Evolutionary conservation across 2,888 invertebrate species (phyloP).

Genomic region (Aplocera efformata): DNA sequence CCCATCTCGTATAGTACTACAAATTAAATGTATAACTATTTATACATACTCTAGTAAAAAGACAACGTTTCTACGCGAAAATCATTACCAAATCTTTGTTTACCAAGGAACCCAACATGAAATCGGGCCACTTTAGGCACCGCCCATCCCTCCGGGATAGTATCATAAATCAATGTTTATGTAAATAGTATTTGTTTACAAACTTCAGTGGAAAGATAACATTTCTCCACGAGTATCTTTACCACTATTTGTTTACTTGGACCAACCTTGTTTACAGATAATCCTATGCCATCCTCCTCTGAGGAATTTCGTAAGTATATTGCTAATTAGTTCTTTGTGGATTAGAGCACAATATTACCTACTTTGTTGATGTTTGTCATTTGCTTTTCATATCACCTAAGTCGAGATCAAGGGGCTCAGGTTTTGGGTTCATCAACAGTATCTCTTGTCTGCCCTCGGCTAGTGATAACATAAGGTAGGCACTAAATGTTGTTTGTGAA

Average conservation of each 20-base stretch:
- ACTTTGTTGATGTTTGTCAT: constrained; percentile 7
- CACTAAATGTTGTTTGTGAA: no score
- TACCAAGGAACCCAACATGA: no score
- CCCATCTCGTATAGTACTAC: no score
- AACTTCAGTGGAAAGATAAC: no score
- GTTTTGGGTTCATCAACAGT: constrained; percentile 29
- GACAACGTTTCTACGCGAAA: no score
- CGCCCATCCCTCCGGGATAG: constrained; percentile 8
- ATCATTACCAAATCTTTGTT: no score
- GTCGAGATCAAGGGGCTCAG: constrained; percentile 20
- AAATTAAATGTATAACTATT: no score
- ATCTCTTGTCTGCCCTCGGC: constrained; percentile 27
- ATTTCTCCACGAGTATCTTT: background rate
- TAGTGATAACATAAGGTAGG: constrained; percentile 4
- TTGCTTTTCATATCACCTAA: constrained; percentile 5
- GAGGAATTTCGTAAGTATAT: constrained; percentile 11
- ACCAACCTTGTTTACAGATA: constrained; percentile 1
- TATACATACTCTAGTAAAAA: no score
- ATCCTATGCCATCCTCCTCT: constrained; percentile 9
- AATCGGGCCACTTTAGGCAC: no score
- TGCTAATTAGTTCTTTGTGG: constrained; percentile 3
- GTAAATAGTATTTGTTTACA: background rate
- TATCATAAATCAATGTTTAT: background rate
- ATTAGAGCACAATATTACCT: constrained; percentile 2
- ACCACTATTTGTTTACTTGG: no score